These are phyloP conservation scores for Mesoclemmys tuberculata DNA, from an alignment of 2,113 vertebrate genomes.

Conservation along the genomic window DNA sequence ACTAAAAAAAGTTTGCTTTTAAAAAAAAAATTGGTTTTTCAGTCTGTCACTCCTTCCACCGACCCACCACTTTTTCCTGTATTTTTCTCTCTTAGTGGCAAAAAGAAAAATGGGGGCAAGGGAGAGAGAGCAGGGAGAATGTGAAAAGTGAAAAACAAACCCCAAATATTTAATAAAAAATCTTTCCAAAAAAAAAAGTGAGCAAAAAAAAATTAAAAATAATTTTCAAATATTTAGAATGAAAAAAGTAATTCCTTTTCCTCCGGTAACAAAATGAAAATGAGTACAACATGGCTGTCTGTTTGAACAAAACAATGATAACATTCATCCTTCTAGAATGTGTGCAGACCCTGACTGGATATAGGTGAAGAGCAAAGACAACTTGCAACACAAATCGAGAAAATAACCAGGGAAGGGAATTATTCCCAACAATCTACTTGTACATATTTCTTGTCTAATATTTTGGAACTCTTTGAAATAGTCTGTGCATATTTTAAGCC, in stretches of 20 bases:
- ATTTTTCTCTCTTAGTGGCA: background rate
- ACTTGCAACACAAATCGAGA: conserved; percentile 20
- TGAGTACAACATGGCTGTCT: background rate
- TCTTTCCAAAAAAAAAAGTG: background rate
- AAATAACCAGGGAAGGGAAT: conserved; percentile 1
- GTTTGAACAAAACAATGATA: background rate
- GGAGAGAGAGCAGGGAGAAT: background rate
- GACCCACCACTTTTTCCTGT: background rate
- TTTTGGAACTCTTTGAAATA: conserved; percentile 53
- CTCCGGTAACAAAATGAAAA: background rate
- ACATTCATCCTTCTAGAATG: background rate
- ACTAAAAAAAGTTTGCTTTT: background rate
- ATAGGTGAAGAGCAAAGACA: conserved; percentile 20
- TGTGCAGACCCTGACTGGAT: background rate
- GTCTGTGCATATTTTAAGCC: conserved; percentile 52
- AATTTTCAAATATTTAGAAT: background rate
- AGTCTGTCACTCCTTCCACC: background rate
- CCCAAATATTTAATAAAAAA: background rate
- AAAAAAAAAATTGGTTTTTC: too few relatives aligned
- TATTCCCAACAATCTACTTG: conserved; percentile 36
- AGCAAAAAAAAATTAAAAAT: background rate
- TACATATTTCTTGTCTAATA: background rate
- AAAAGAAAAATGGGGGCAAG: background rate
- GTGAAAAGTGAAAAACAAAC: background rate
- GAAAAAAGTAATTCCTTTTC: background rate